These are phyloP conservation scores for Dipus sagitta DNA, from an alignment of 2,797 vertebrate genomes.

Conservation along the genomic window DNA sequence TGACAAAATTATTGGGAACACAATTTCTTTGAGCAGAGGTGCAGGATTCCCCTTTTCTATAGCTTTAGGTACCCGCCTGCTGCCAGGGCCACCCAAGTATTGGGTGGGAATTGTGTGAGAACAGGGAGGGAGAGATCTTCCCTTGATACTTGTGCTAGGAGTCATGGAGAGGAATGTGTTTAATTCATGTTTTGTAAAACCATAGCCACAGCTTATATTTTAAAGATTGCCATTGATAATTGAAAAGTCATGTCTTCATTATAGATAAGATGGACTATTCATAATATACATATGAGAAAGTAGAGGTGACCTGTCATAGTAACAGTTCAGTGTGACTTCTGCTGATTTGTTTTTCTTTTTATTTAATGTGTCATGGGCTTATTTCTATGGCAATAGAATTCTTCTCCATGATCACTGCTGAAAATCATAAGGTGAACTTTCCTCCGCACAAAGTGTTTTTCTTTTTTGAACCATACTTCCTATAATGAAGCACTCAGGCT, in stretches of 20 bases:
- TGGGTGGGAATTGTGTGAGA: neutral
- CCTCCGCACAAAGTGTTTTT: neutral
- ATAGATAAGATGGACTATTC: neutral
- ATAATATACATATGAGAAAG: neutral
- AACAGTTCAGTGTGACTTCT: neutral
- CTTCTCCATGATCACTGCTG: neutral
- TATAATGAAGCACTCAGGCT: slow-evolving; percentile 14
- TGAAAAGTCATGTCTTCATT: neutral
- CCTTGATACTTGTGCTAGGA: neutral
- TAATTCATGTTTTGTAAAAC: neutral
- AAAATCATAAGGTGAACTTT: neutral
- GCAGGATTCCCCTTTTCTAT: neutral
- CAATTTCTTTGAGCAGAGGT: neutral
- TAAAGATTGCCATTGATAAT: neutral
- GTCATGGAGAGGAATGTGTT: neutral
- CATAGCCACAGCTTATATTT: neutral
- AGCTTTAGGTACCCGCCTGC: neutral
- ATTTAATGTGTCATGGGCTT: neutral
- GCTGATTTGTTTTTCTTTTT: neutral
- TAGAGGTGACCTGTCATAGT: neutral
- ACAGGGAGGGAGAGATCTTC: neutral
- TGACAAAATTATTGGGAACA: neutral
- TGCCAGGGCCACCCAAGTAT: too few species aligned
- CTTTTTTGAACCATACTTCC: neutral
- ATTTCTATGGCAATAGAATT: neutral